phyloP scores from a whole-genome alignment of 2,888 invertebrate species.

The Heliconius aoede region DNA sequence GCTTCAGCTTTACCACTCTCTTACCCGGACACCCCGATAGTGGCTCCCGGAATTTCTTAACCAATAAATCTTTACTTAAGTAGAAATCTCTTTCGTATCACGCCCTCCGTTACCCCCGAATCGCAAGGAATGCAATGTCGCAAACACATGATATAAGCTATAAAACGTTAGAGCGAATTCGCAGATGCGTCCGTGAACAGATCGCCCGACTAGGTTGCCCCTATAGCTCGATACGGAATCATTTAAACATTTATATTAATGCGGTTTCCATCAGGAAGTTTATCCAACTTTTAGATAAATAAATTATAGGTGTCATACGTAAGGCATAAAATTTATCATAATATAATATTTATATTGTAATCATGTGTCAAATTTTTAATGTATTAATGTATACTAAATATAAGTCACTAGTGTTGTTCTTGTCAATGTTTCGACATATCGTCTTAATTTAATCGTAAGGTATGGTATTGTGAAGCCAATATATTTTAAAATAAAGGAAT shows the following conservation, averaged over 20 bases:
- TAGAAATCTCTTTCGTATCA: constrained; percentile 77
- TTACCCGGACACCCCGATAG: constrained; percentile 72
- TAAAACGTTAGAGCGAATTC: constrained; percentile 63
- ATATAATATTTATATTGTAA: constrained; percentile 66
- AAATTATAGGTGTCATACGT: constrained; percentile 49
- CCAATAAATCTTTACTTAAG: constrained; percentile 78
- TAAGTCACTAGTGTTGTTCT: constrained; percentile 80
- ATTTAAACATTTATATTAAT: constrained; percentile 61
- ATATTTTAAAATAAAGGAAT: constrained; percentile 84
- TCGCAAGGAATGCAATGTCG: constrained; percentile 81
- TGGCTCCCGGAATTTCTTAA: constrained; percentile 76
- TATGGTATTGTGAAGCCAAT: constrained; percentile 82
- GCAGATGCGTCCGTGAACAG: constrained; percentile 73
- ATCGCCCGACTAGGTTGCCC: constrained; percentile 82
- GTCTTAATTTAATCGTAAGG: constrained; percentile 78
- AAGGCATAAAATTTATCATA: constrained; percentile 58
- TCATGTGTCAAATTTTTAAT: constrained; percentile 77
- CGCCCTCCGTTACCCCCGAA: constrained; percentile 66
- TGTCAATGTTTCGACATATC: constrained; percentile 82
- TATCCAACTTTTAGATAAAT: constrained; percentile 72
- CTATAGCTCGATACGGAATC: constrained; percentile 76
- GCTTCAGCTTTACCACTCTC: constrained; percentile 63
- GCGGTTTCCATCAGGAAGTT: constrained; percentile 83
- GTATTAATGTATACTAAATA: constrained; percentile 66
- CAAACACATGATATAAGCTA: constrained; percentile 49